Evolutionary conservation across 1,140 invertebrate genomes (phyloP).

Genomic region (Drosophila ohnishii): DNA sequence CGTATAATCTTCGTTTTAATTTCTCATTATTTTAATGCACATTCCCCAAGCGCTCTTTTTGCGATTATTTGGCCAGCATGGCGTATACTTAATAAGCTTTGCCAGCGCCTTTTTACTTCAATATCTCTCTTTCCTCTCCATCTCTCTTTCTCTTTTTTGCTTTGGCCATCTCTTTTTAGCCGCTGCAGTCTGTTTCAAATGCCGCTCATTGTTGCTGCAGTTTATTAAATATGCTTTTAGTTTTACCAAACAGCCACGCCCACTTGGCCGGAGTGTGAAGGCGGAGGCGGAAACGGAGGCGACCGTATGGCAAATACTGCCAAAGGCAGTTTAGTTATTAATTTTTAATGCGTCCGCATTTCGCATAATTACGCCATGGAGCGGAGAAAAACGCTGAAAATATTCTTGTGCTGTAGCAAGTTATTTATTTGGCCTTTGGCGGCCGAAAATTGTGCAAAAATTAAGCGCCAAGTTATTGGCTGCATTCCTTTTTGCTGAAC

Average conservation of each 20-base stretch:
- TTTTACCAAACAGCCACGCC: slow-evolving; percentile 46
- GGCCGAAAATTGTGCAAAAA: slow-evolving; percentile 46
- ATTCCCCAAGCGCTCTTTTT: slow-evolving; percentile 31
- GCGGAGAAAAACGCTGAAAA: slow-evolving; percentile 26
- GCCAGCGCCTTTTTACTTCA: slow-evolving; percentile 21
- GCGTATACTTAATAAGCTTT: slow-evolving; percentile 57
- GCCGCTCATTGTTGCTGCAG: slow-evolving; percentile 48
- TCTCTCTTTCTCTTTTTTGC: neutral
- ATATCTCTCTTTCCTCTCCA: neutral
- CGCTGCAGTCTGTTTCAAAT: slow-evolving; percentile 22
- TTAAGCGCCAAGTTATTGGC: slow-evolving; percentile 52
- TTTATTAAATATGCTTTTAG: slow-evolving; percentile 63
- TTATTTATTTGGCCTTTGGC: slow-evolving; percentile 59
- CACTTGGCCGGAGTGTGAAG: slow-evolving; percentile 23
- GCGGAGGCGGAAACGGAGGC: slow-evolving; percentile 14
- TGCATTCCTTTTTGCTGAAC: slow-evolving; percentile 17
- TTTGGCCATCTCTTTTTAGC: slow-evolving; percentile 9
- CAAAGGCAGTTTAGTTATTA: slow-evolving; percentile 62
- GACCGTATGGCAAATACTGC: slow-evolving; percentile 49
- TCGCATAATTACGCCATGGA: slow-evolving; percentile 47
- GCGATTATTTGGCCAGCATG: slow-evolving; percentile 44
- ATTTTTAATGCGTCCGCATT: slow-evolving; percentile 61
- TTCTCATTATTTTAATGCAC: slow-evolving; percentile 59
- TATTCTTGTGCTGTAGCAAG: slow-evolving; percentile 44
- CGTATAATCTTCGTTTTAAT: slow-evolving; percentile 46